These are phyloP conservation scores for Amblyjoppa fuscipennis DNA, from an alignment of 2,888 invertebrate genomes.

Conservation along the genomic window DNA sequence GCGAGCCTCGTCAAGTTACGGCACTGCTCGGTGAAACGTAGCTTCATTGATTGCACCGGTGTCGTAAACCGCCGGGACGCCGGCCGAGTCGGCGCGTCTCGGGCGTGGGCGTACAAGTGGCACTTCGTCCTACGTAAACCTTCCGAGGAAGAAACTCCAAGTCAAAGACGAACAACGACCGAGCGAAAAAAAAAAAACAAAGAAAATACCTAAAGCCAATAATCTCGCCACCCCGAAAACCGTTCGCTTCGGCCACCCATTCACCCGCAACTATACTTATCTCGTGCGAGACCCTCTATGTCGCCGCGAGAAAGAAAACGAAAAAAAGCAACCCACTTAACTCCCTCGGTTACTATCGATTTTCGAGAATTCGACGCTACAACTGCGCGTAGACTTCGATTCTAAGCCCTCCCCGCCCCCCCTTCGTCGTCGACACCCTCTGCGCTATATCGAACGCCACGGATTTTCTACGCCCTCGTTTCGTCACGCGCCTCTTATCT, in stretches of 20 bases:
- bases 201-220: neutral
- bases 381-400: slow-evolving; percentile 65
- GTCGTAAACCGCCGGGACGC: slow-evolving; percentile 78
- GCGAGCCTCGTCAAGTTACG: slow-evolving; percentile 69
- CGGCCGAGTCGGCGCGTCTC: slow-evolving; percentile 70
- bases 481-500: slow-evolving; percentile 28
- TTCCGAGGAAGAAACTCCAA: neutral
- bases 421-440: slow-evolving; percentile 18
- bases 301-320: neutral
- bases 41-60: slow-evolving; percentile 83
- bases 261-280: slow-evolving; percentile 10
- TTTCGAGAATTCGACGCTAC: slow-evolving; percentile 65
- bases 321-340: slow-evolving; percentile 6
- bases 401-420: neutral
- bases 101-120: slow-evolving; percentile 69
- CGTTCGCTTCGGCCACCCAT: neutral
- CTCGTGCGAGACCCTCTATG: neutral
- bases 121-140: slow-evolving; percentile 71
- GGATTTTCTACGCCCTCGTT: slow-evolving; percentile 52
- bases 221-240: neutral
- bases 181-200: slow-evolving; percentile 7
- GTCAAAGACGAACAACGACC: slow-evolving; percentile 8
- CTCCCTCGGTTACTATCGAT: slow-evolving; percentile 62
- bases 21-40: slow-evolving; percentile 82
- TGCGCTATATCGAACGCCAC: slow-evolving; percentile 38